phyloP scores from a whole-genome alignment of 2,113 vertebrate genomes.

The Eira barbara region DNA sequence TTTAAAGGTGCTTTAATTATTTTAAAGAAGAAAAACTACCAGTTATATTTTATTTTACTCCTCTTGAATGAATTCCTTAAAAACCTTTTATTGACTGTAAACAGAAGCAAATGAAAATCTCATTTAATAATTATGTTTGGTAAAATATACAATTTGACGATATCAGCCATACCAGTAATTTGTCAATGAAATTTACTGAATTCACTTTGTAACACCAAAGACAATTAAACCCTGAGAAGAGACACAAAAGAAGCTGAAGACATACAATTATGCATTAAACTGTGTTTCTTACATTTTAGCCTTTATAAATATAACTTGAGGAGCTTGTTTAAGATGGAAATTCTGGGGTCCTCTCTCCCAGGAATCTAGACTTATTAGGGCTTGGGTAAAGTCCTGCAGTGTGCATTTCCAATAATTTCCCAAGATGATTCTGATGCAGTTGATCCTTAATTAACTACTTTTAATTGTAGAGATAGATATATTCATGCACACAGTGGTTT shows the following conservation, averaged over 20 bases:
- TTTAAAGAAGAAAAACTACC: neutral
- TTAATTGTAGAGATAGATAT: neutral
- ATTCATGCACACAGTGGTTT: neutral
- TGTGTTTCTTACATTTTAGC: neutral
- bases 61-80: neutral
- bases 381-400: neutral
- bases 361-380: neutral
- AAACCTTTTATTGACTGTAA: neutral
- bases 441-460: neutral
- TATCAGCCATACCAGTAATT: neutral
- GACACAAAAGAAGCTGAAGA: neutral
- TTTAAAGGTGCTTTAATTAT: neutral
- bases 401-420: neutral
- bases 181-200: neutral
- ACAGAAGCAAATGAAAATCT: neutral
- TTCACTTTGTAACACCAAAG: neutral
- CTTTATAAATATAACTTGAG: neutral
- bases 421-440: neutral
- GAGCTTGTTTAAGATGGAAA: neutral
- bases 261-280: neutral
- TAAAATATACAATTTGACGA: neutral
- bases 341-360: neutral
- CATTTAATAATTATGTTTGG: constrained; percentile 5
- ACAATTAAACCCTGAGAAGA: neutral
- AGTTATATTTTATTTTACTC: neutral